phyloP scores from a whole-genome alignment of 2,888 invertebrate species.

The Diarsia mendica region DNA sequence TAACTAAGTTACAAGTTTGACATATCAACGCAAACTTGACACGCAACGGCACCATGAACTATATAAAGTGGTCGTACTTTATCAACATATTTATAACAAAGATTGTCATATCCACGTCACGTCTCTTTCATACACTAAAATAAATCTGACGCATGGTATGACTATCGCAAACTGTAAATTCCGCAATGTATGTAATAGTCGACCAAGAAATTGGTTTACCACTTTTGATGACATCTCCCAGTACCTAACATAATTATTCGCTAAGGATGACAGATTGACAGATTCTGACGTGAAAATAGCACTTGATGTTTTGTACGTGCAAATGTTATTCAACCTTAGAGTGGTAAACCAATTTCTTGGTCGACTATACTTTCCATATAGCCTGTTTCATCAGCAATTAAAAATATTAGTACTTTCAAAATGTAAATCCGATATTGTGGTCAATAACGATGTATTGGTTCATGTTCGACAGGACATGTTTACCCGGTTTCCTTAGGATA shows the following conservation, averaged over 20 bases:
- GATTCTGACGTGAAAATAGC: no score
- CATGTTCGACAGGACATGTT: background rate
- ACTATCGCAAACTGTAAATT: conserved; percentile 16
- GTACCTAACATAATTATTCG: no score
- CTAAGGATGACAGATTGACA: no score
- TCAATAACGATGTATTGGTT: conserved; percentile 24
- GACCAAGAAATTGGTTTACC: no score
- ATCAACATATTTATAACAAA: conserved; percentile 11
- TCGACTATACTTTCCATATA: background rate
- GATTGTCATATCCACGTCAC: conserved; percentile 14
- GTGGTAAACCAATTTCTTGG: no score
- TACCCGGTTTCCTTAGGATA: background rate
- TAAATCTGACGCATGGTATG: background rate
- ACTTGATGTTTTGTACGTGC: no score
- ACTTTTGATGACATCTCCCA: no score
- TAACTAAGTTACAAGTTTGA: background rate
- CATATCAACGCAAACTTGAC: background rate
- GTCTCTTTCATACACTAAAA: background rate
- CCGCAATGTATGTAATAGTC: background rate
- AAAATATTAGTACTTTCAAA: background rate
- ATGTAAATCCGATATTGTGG: conserved; percentile 31
- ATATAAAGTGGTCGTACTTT: background rate
- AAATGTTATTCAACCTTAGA: no score
- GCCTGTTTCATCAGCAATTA: background rate
- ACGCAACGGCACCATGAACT: background rate